Conservation (phyloP, 2,888 invertebrate species). For the Drosophila mimetica region DNA sequence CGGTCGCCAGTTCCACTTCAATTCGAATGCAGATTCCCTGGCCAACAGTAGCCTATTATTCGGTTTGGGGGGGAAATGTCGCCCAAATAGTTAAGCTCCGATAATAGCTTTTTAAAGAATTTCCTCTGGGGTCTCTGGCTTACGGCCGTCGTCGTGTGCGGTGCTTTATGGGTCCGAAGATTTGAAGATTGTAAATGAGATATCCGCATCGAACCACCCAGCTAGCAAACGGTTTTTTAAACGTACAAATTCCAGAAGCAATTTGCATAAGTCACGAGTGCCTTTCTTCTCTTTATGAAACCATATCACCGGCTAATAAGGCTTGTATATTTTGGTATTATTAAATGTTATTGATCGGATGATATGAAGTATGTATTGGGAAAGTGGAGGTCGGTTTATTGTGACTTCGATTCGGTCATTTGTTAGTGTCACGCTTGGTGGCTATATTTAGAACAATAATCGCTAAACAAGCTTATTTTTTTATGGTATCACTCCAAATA, state of each 20-base stretch:
- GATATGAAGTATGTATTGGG: constrained; percentile 5
- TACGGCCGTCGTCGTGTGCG: constrained; percentile 65
- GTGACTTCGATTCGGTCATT: background rate
- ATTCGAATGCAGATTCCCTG: constrained; percentile 55
- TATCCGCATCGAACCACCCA: constrained; percentile 57
- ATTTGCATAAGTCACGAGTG: constrained; percentile 59
- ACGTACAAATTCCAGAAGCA: constrained; percentile 34
- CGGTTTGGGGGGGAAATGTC: constrained; percentile 46
- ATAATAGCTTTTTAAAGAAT: constrained; percentile 77
- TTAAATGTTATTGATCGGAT: constrained; percentile 39
- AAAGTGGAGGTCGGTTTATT: constrained; percentile 1
- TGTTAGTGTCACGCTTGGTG: constrained; percentile 8
- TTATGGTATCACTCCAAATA: no score
- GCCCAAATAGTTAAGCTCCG: constrained; percentile 67
- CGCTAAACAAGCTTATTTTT: background rate
- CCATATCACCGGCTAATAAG: constrained; percentile 39
- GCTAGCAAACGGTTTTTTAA: constrained; percentile 54
- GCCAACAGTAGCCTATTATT: constrained; percentile 65
- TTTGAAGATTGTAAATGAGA: constrained; percentile 1
- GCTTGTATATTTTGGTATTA: constrained; percentile 43
- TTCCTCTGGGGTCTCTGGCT: constrained; percentile 41
- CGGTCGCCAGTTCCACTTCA: constrained; percentile 39
- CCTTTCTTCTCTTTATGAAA: constrained; percentile 22
- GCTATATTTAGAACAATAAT: background rate
- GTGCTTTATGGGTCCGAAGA: constrained; percentile 25